A percentile compares a stretch with the other conserved stretches of the same genome.
Conservation (phyloP, 2,113 vertebrate genomes). For the Chlorodrepanis virens region DNA sequence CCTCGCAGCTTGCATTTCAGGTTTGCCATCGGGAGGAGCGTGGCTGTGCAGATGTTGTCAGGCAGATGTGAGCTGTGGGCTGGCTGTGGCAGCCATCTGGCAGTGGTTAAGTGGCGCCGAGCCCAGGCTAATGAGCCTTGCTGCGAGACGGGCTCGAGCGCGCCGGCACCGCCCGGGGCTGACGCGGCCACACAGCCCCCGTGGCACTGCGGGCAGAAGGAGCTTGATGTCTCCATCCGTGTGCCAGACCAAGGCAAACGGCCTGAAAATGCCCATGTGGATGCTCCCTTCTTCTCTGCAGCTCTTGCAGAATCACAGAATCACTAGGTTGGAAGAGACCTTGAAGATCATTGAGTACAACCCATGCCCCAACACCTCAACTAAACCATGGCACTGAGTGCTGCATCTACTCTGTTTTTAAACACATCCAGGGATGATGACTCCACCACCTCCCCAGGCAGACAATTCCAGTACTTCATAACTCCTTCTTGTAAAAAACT, state of each 20-base stretch:
- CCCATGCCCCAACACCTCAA: neutral
- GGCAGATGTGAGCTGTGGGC: slow-evolving; percentile 21
- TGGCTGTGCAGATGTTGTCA: neutral
- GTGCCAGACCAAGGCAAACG: neutral
- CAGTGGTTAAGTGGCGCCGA: slow-evolving; percentile 1
- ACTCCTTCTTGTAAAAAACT: neutral
- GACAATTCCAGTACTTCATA: neutral
- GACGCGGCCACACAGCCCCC: neutral
- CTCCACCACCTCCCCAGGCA: neutral
- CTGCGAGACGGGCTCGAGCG: neutral
- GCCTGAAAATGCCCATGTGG: neutral
- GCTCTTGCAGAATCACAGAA: neutral
- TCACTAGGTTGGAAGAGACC: neutral
- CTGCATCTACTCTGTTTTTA: neutral
- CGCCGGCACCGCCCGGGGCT: neutral
- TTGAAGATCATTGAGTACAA: neutral
- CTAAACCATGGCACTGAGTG: neutral
- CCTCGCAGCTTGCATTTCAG: neutral
- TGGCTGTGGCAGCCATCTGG: slow-evolving; percentile 2
- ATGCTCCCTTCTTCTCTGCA: neutral
- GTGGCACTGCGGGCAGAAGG: neutral
- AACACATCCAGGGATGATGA: neutral
- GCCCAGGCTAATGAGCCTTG: slow-evolving; percentile 36
- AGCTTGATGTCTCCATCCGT: neutral
- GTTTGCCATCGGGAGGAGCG: neutral